Evolutionary conservation across 2,888 invertebrate genomes (phyloP).

Genomic region (Eupithecia inturbata): DNA sequence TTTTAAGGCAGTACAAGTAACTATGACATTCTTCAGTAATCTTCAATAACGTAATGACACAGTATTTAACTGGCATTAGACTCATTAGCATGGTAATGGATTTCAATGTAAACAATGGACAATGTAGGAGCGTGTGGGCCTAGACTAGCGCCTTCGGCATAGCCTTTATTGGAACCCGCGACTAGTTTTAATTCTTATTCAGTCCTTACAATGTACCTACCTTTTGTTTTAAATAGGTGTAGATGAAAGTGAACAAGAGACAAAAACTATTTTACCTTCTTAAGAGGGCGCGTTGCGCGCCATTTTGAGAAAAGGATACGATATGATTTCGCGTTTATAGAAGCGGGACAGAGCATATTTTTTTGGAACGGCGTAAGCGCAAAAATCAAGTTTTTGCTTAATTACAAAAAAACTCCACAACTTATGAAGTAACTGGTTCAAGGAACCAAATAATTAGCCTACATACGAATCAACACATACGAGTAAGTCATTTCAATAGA

Average conservation of each 20-base stretch:
- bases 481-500: too few species aligned
- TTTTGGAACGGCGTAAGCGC: too few species aligned
- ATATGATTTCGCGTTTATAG: too few species aligned
- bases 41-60: slow-evolving; percentile 27
- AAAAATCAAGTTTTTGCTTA: too few species aligned
- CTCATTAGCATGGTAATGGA: slow-evolving; percentile 42
- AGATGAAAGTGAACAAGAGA: neutral
- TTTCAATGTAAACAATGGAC: slow-evolving; percentile 48
- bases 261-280: neutral
- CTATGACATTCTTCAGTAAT: slow-evolving; percentile 21
- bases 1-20: neutral
- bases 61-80: slow-evolving; percentile 40
- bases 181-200: neutral
- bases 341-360: too few species aligned
- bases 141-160: slow-evolving; percentile 39
- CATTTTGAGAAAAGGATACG: too few species aligned
- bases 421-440: too few species aligned
- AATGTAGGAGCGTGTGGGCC: slow-evolving; percentile 50
- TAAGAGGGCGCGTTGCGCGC: too few species aligned
- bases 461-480: too few species aligned
- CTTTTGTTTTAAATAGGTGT: neutral
- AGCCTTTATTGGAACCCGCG: neutral
- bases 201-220: neutral
- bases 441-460: too few species aligned
- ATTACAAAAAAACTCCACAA: too few species aligned